Conservation (phyloP, 2,888 invertebrate genomes). For the Eumacrocentrus americanus region DNA sequence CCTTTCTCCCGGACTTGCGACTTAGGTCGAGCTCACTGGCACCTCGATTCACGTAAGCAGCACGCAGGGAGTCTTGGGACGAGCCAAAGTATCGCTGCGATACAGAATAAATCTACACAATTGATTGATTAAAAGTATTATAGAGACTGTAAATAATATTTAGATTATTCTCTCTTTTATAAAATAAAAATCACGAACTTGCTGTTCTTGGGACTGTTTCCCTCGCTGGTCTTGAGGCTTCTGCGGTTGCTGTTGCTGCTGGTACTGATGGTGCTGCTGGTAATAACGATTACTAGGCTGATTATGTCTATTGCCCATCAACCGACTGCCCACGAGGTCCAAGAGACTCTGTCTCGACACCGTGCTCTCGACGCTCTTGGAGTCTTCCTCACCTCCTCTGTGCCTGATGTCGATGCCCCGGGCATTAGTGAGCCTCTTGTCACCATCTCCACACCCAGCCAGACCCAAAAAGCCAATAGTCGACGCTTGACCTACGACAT, state of each 20-base stretch:
- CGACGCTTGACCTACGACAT: constrained; percentile 16
- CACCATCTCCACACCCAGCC: constrained; percentile 5
- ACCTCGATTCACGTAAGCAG: constrained; percentile 71
- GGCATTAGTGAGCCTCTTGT: constrained; percentile 14
- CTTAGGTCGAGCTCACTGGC: constrained; percentile 80
- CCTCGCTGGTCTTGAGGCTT: constrained; percentile 22
- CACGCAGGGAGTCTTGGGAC: constrained; percentile 77
- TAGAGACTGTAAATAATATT: neutral
- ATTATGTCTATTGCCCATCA: constrained; percentile 50
- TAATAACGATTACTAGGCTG: constrained; percentile 57
- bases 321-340: constrained; percentile 58
- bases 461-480: constrained; percentile 16
- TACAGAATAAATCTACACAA: constrained; percentile 54
- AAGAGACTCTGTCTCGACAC: constrained; percentile 56
- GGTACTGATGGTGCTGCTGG: constrained; percentile 55
- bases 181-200: constrained; percentile 44
- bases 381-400: constrained; percentile 46
- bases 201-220: constrained; percentile 53
- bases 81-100: constrained; percentile 72
- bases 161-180: neutral
- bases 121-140: neutral
- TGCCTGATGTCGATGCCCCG: constrained; percentile 3
- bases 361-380: constrained; percentile 56
- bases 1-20: constrained; percentile 72
- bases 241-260: constrained; percentile 45